Evolutionary conservation across 1,140 invertebrate species (phyloP).

Genomic region (Laupala kohalensis): DNA sequence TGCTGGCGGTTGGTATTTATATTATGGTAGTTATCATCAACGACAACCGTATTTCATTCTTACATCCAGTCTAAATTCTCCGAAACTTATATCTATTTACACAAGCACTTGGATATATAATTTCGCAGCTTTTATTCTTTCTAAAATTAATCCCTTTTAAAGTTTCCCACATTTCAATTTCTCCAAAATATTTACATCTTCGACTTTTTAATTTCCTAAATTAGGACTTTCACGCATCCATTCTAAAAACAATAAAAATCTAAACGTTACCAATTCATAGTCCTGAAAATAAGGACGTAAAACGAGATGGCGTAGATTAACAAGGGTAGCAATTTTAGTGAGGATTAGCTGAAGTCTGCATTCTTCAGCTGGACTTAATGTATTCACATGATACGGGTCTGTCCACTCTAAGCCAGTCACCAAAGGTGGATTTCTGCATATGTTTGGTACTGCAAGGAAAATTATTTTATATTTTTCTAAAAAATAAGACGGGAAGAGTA

Average conservation of each 20-base stretch:
- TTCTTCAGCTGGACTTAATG: conserved; percentile 43
- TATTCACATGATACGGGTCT: conserved; percentile 42
- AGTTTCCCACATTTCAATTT: no score
- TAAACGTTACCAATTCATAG: conserved; percentile 44
- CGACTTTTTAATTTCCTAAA: no score
- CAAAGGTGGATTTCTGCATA: conserved; percentile 30
- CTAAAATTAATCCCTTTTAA: no score
- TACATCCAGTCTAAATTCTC: no score
- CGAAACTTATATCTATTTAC: no score
- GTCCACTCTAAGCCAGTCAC: conserved; percentile 45
- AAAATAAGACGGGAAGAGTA: background rate
- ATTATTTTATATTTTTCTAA: background rate
- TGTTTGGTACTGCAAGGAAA: conserved; percentile 29
- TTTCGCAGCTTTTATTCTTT: no score
- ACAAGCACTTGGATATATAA: no score
- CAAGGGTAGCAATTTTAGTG: conserved; percentile 45
- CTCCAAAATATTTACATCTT: no score
- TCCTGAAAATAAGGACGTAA: conserved; percentile 59
- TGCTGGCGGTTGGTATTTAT: no score
- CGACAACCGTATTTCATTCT: no score
- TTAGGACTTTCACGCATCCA: background rate
- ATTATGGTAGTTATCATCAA: no score
- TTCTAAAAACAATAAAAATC: no score
- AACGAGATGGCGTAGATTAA: conserved; percentile 38
- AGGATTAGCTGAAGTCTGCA: conserved; percentile 45